phyloP scores from a whole-genome alignment of 2,113 vertebrate genomes.

The Crotalus tigris region DNA sequence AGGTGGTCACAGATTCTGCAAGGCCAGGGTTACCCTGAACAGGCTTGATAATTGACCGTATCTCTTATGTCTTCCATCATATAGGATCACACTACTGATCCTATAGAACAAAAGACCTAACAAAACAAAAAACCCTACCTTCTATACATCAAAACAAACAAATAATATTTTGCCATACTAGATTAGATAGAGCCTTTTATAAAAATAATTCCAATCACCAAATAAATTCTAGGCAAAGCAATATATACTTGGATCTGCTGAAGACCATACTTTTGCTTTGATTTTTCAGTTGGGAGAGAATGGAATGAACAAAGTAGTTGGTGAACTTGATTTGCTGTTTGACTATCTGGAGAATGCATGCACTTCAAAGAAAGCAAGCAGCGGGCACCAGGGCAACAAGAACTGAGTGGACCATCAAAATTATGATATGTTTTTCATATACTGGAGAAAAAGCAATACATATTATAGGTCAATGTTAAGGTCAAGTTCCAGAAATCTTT shows the following conservation, averaged over 20 bases:
- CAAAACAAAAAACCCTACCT: not conserved
- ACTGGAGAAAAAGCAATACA: not conserved
- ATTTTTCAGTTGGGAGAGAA: constrained; percentile 67
- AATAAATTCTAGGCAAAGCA: not conserved
- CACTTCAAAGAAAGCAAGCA: constrained; percentile 33
- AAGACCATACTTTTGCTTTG: not conserved
- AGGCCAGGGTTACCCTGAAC: not conserved
- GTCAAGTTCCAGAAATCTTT: not conserved
- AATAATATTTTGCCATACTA: not conserved
- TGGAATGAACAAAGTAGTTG: constrained; percentile 75
- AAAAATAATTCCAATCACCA: not conserved
- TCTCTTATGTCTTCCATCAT: not conserved
- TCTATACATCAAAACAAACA: not conserved
- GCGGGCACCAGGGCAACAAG: constrained; percentile 12
- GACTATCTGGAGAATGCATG: constrained; percentile 57
- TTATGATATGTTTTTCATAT: not conserved
- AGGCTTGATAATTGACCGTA: not conserved
- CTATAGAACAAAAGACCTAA: not conserved
- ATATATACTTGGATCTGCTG: not conserved
- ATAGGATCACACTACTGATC: not conserved
- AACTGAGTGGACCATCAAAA: constrained; percentile 17
- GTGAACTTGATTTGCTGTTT: constrained; percentile 78
- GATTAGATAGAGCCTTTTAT: not conserved
- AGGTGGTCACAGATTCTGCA: not conserved
- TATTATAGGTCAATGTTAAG: not conserved